A percentile compares a stretch with the other conserved stretches of the same genome.
Conservation (phyloP, 2,113 vertebrate species). For the Pelecanus crispus region DNA sequence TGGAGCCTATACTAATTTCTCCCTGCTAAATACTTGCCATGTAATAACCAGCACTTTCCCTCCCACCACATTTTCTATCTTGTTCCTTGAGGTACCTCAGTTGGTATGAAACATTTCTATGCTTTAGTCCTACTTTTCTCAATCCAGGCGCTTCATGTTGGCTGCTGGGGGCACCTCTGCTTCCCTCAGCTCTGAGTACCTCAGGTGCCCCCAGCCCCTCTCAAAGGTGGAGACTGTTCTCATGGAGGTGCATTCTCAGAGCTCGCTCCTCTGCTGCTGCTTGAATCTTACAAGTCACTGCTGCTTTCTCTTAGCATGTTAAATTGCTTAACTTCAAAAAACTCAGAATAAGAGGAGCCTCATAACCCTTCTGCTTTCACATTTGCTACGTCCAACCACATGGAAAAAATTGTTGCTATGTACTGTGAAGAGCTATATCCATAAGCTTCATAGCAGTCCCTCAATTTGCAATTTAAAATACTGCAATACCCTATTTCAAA, state of each 20-base stretch:
- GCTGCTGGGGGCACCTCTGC: neutral
- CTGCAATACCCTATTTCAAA: neutral
- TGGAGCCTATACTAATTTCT: neutral
- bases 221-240: neutral
- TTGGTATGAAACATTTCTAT: neutral
- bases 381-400: neutral
- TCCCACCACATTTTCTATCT: neutral
- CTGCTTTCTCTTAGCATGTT: neutral
- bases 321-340: neutral
- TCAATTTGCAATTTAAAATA: neutral
- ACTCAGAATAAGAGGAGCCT: neutral
- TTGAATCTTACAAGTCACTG: neutral
- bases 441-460: neutral
- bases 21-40: neutral
- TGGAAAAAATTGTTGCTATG: neutral
- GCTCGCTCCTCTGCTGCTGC: neutral
- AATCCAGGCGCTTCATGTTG: neutral
- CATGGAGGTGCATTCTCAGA: neutral
- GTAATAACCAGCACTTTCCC: neutral
- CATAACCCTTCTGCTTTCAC: neutral
- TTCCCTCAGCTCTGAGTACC: neutral
- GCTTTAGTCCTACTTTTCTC: neutral
- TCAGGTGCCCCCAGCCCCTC: neutral
- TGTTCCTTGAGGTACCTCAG: neutral
- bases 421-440: neutral